A percentile compares a stretch with the other conserved stretches of the same genome.
Conservation (phyloP, 2,797 vertebrate genomes). For the Bradypus variegatus region DNA sequence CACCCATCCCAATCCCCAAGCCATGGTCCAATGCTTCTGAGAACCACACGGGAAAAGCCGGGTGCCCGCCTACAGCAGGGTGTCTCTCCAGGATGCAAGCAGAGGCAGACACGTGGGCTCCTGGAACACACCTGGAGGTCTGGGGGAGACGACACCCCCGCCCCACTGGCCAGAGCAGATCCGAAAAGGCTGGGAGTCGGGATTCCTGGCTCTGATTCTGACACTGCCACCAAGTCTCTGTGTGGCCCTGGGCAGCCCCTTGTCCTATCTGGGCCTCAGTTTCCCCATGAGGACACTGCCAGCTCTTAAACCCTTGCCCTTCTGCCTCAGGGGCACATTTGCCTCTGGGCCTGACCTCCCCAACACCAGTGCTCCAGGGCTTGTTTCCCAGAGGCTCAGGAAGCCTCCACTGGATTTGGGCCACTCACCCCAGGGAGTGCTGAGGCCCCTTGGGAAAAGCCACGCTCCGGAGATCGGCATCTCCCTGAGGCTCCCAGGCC, state of each 20-base stretch:
- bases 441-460: neutral
- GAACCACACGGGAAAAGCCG: neutral
- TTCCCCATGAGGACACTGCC: neutral
- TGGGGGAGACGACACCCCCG: rapidly evolving
- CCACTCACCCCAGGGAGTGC: neutral
- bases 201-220: neutral
- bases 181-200: neutral
- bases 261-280: neutral
- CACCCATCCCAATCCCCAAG: rapidly evolving
- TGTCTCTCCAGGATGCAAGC: neutral
- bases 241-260: neutral
- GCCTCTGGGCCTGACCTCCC: neutral
- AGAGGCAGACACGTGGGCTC: neutral
- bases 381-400: neutral
- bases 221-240: neutral
- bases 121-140: neutral
- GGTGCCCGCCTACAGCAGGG: neutral
- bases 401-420: neutral
- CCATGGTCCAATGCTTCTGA: neutral
- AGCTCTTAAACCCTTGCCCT: neutral
- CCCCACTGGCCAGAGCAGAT: neutral
- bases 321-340: neutral
- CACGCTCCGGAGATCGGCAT: neutral
- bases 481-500: neutral
- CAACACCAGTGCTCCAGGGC: rapidly evolving